Evolutionary conservation across 2,888 invertebrate species (phyloP), one percentile per base, ranked within the genome.

Genomic region (Petrolisthes manimaculis): DNA sequence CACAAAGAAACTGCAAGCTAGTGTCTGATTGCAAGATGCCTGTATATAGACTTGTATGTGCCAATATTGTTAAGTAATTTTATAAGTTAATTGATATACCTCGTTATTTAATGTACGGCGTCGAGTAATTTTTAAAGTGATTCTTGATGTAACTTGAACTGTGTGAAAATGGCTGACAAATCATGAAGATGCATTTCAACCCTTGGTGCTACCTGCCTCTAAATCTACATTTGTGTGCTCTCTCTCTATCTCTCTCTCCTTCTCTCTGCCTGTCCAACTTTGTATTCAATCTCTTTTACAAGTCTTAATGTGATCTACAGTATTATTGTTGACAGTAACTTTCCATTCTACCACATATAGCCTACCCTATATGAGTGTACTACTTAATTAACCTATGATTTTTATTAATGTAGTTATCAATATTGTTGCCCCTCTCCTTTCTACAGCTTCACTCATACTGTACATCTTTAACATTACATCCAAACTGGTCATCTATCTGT

Each of bases 71-170:
- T 88, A 88, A 80, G 84, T 88, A 88, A 55, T 86, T 87, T 75
- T 88, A 84, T 88, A 88, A 88, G 88, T 88, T 84, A 81, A 88
- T 84, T 84, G 88, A 88, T 88, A 88, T 88, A 88, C 88, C 88
- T 88, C 88, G 88, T 88, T 88, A 88, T 80, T 88, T 88, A 84
- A 84, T 88, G 84, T 88, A 88, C 80, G 86, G 54, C 83, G 84
- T 84, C 74, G 83, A 84, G 78, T 84, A 81, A 67, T 71, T 54
- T 86, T 69, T 69, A 71, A 75, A 37, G 18, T 21, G 74, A 67
- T 37, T 84, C 53, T 83, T 87, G n/a, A 37, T 82, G 56, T 82
- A 54, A 84, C 84, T 84, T 75, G 74, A 82, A 75, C 74, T 82
- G 56, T 75, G 83, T 69, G 67, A 79, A 54, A 81, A 79, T 84